A percentile compares a stretch with the other conserved stretches of the same genome.
These are phyloP conservation scores for Myiotriccus ornatus DNA, from an alignment of 2,797 vertebrate genomes.

Conservation along the genomic window DNA sequence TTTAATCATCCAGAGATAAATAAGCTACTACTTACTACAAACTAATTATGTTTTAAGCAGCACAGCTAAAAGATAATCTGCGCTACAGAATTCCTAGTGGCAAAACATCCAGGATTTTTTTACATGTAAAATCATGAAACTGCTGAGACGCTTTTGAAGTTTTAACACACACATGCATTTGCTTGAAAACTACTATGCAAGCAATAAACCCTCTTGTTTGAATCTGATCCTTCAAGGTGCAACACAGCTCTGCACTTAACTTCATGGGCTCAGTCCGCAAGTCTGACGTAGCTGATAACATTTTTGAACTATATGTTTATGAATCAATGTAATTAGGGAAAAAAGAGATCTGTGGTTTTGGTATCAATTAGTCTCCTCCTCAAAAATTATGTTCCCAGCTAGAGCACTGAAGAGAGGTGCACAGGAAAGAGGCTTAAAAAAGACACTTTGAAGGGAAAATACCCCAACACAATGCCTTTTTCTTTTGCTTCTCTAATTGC, in stretches of 20 bases:
- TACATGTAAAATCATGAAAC: slow-evolving; percentile 51
- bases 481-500: slow-evolving; percentile 59
- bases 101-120: slow-evolving; percentile 44
- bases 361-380: neutral
- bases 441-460: slow-evolving; percentile 28
- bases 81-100: slow-evolving; percentile 22
- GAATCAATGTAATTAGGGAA: neutral
- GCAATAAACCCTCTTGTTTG: neutral
- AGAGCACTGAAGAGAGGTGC: neutral
- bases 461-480: slow-evolving; percentile 7
- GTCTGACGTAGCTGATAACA: neutral
- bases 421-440: neutral
- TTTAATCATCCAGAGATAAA: slow-evolving; percentile 48
- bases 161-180: neutral
- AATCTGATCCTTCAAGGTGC: neutral
- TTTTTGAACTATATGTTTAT: neutral
- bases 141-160: slow-evolving; percentile 47
- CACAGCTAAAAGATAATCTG: slow-evolving; percentile 16
- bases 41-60: slow-evolving; percentile 38
- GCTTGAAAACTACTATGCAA: neutral
- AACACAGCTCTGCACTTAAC: neutral
- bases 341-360: neutral
- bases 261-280: neutral
- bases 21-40: slow-evolving; percentile 15
- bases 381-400: neutral